phyloP scores from a whole-genome alignment of 2,797 vertebrate genomes.

The Eleutherodactylus coqui region DNA sequence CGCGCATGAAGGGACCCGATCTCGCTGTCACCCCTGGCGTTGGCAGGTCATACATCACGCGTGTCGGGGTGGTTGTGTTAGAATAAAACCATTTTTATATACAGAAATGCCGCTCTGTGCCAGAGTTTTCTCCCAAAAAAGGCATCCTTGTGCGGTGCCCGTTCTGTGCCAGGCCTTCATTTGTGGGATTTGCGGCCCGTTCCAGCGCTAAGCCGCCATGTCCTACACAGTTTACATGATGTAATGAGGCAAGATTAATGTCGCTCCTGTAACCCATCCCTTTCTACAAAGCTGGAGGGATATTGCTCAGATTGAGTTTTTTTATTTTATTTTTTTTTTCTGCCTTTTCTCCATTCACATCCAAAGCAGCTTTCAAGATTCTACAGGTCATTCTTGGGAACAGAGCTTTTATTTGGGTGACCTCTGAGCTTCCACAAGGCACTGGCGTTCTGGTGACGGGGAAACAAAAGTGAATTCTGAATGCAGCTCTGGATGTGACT shows the following conservation, averaged over 20 bases:
- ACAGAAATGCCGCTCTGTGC: background rate
- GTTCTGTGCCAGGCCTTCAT: background rate
- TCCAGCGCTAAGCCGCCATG: constrained; percentile 16
- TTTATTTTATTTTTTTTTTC: no score
- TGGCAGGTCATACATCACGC: background rate
- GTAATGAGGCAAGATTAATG: constrained; percentile 1
- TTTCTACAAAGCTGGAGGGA: background rate
- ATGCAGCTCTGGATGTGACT: background rate
- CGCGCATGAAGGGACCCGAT: background rate
- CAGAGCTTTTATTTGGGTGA: background rate
- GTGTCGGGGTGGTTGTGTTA: background rate
- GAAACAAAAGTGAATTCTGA: background rate
- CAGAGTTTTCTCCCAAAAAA: constrained; percentile 34
- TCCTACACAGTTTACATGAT: constrained; percentile 26
- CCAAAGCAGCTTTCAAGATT: background rate
- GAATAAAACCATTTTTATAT: constrained; percentile 23
- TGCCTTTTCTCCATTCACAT: background rate
- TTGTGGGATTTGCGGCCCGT: background rate
- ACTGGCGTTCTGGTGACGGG: background rate
- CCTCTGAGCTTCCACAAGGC: background rate
- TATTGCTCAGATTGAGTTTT: no score
- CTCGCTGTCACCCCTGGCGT: background rate
- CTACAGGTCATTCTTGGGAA: background rate
- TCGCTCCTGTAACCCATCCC: background rate
- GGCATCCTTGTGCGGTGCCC: background rate